Conservation (phyloP, 2,113 vertebrate genomes). For the Leucoraja erinaceus region DNA sequence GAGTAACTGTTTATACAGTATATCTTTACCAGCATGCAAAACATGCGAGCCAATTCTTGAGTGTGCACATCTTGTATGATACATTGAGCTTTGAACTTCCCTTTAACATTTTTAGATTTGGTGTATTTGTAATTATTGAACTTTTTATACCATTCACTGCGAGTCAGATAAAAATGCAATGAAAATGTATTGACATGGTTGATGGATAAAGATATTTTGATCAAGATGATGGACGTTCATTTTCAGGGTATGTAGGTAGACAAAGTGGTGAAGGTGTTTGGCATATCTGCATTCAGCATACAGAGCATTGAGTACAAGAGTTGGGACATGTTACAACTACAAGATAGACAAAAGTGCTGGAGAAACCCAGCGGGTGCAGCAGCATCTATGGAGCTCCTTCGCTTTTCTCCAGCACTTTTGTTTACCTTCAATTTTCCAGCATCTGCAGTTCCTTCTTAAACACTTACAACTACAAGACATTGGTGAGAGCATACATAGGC, state of each 20-base stretch:
- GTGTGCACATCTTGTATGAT: not conserved
- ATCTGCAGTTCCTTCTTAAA: too few species aligned
- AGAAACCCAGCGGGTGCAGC: too few species aligned
- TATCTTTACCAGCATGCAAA: not conserved
- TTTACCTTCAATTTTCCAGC: too few species aligned
- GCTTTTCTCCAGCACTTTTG: too few species aligned
- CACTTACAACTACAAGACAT: too few species aligned
- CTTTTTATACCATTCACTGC: conserved; percentile 16
- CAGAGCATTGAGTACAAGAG: too few species aligned
- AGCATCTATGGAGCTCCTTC: too few species aligned
- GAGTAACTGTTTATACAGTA: not conserved
- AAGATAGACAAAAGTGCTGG: too few species aligned
- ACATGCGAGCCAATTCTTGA: not conserved
- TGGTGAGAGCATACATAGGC: too few species aligned
- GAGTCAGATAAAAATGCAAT: not conserved
- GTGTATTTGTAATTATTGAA: conserved; percentile 27
- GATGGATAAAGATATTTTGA: conserved; percentile 13
- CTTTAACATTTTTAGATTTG: not conserved
- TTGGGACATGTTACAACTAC: too few species aligned
- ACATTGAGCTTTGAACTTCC: not conserved
- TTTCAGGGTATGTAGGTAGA: not conserved
- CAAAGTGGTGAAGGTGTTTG: too few species aligned
- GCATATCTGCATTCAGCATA: too few species aligned
- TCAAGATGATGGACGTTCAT: conserved; percentile 23
- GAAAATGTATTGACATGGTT: conserved; percentile 32